Base-by-base conservation (phyloP, 1,140 invertebrate species). In the Drosophila sproati region DNA sequence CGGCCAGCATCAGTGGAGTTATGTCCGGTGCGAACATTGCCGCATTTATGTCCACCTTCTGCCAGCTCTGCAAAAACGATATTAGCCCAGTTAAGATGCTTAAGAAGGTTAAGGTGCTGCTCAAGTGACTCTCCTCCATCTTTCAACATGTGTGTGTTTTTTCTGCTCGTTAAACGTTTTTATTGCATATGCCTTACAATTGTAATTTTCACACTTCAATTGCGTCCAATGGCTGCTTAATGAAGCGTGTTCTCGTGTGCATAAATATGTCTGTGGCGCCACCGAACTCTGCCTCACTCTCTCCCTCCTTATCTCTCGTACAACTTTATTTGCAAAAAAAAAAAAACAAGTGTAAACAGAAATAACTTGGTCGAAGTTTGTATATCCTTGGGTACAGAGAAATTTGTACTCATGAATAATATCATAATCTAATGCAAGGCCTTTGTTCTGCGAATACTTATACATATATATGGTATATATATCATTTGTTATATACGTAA, bases 21-120 rank as follows among this genome's bases (percentile, higher is more conserved):
- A 98, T 97, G 93, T 98, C 98, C 0, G 97, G 96, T 0, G 97
- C 96, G 93, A 98, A 99, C 85, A 95, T 95, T 1, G 96, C 95
- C n/a, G 95, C 96, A 67, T 96, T 95, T 8, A 95, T 94, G 89
- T 97, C 96, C 32, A 97, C 95, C 93, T 95, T 96, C 92, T 98
- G 96, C 96, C 97, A 98, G 89, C 96, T 97, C 95, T 97, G 92
- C 56, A 57, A 71, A 39, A 12, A 43, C 2, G 10, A 43, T n/a
- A n/a, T 43, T n/a, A 59, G 20, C 3, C 4, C 50, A 37, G 43
- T 59, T 20, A 43, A n/a, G 39, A 43, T 20, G 20, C 20, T 20
- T 20, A 20, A 20, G 20, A 54, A 56, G 70, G 60, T 41, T 66
- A 56, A 67, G 31, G 48, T 63, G 35, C 6, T 4, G n/a, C 41